phyloP scores from a whole-genome alignment of 2,797 vertebrate species.

The Gouania willdenowi region DNA sequence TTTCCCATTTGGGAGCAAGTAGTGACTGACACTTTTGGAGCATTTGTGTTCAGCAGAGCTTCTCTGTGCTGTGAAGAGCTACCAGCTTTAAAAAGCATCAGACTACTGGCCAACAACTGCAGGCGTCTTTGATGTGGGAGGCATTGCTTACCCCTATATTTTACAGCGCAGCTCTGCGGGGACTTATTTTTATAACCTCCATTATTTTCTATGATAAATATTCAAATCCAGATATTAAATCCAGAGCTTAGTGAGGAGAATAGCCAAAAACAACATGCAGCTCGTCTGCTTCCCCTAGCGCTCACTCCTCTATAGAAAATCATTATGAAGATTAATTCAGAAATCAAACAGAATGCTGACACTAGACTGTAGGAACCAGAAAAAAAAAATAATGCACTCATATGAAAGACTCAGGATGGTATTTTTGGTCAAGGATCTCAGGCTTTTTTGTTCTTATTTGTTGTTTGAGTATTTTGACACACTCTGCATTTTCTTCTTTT shows the following conservation, averaged over 20 bases:
- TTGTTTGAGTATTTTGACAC: slow-evolving; percentile 77
- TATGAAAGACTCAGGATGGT: slow-evolving; percentile 57
- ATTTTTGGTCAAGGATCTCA: slow-evolving; percentile 65
- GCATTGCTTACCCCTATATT: slow-evolving; percentile 69
- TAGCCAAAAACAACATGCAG: slow-evolving; percentile 84
- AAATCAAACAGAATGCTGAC: slow-evolving; percentile 66
- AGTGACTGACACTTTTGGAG: slow-evolving; percentile 31
- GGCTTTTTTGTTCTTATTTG: slow-evolving; percentile 67
- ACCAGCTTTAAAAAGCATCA: slow-evolving; percentile 50
- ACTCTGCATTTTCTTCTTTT: slow-evolving; percentile 73
- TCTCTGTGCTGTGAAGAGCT: slow-evolving; percentile 24
- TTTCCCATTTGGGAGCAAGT: slow-evolving; percentile 1
- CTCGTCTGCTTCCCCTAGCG: slow-evolving; percentile 67
- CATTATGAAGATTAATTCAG: slow-evolving; percentile 79
- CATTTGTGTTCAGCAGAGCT: slow-evolving; percentile 20
- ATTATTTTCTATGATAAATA: slow-evolving; percentile 99
- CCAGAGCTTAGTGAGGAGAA: slow-evolving; percentile 90
- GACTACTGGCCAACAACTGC: slow-evolving; percentile 62
- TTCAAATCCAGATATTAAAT: slow-evolving; percentile 97
- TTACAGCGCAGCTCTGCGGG: slow-evolving; percentile 69
- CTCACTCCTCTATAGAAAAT: slow-evolving; percentile 74
- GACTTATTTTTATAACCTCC: slow-evolving; percentile 89
- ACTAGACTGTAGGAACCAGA: slow-evolving; percentile 45
- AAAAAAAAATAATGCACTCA: slow-evolving; percentile 65
- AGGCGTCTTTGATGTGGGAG: slow-evolving; percentile 71